Percentiles rank a stretch among this genome's conserved stretches.
Evolutionary conservation across 2,113 vertebrate genomes (phyloP).

Genomic region (Mus musculus): GRCm39 chr2:114040501-114041000

Average conservation of each 20-base stretch:
- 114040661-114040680: not conserved
- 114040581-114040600: too few relatives aligned
- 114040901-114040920: too few relatives aligned
- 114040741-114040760: fast-evolving
- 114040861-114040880: too few relatives aligned
- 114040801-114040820: not conserved
- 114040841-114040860: too few relatives aligned
- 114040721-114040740: not conserved
- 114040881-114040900: too few relatives aligned
- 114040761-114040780: not conserved
- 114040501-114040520: not conserved
- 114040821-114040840: not conserved
- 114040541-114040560: too few relatives aligned
- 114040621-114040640: not conserved
- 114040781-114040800: not conserved
- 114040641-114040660: not conserved
- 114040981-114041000: too few relatives aligned
- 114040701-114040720: not conserved
- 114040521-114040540: too few relatives aligned
- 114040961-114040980: too few relatives aligned
- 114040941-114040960: too few relatives aligned
- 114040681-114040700: not conserved
- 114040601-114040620: not conserved
- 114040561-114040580: too few relatives aligned
- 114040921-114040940: too few relatives aligned